phyloP scores from a whole-genome alignment of 2,113 vertebrate species.

The Acanthochromis polyacanthus region DNA sequence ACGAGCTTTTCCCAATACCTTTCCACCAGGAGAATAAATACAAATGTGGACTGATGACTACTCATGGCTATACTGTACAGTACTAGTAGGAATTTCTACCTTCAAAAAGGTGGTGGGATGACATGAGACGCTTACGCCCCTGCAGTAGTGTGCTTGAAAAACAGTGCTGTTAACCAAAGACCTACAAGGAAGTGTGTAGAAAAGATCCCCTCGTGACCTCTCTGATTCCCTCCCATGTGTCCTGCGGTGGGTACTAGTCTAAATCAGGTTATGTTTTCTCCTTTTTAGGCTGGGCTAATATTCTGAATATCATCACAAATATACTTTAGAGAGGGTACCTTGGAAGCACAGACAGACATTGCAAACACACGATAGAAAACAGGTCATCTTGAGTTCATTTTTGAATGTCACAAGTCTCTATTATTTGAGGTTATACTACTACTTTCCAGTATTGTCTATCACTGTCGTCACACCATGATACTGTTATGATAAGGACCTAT shows the following conservation, averaged over 20 bases:
- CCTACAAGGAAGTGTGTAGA: conserved; percentile 66
- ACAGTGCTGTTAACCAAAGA: conserved; percentile 75
- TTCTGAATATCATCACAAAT: conserved; percentile 71
- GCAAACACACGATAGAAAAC: conserved; percentile 82
- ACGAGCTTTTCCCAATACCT: conserved; percentile 63
- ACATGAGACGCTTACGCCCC: conserved; percentile 45
- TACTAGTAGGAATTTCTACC: conserved; percentile 61
- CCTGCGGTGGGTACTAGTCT: conserved; percentile 59
- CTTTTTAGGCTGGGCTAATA: conserved; percentile 72
- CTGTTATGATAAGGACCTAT: conserved; percentile 73
- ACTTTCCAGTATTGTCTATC: conserved; percentile 78
- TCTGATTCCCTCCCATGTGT: conserved; percentile 58
- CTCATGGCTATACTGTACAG: conserved; percentile 76
- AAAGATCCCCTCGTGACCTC: conserved; percentile 58
- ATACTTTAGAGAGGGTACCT: conserved; percentile 83
- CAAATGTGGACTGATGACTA: conserved; percentile 70
- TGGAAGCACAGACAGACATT: conserved; percentile 83
- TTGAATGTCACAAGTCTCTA: conserved; percentile 78
- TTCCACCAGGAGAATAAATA: conserved; percentile 70
- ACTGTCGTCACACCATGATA: conserved; percentile 77
- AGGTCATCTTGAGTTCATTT: conserved; percentile 74
- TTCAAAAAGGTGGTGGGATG: conserved; percentile 42
- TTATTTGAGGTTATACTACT: conserved; percentile 78
- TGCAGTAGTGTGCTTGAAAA: conserved; percentile 81
- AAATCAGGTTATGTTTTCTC: conserved; percentile 65